phyloP scores from a whole-genome alignment of 2,888 invertebrate genomes.

The Homarus gammarus region DNA sequence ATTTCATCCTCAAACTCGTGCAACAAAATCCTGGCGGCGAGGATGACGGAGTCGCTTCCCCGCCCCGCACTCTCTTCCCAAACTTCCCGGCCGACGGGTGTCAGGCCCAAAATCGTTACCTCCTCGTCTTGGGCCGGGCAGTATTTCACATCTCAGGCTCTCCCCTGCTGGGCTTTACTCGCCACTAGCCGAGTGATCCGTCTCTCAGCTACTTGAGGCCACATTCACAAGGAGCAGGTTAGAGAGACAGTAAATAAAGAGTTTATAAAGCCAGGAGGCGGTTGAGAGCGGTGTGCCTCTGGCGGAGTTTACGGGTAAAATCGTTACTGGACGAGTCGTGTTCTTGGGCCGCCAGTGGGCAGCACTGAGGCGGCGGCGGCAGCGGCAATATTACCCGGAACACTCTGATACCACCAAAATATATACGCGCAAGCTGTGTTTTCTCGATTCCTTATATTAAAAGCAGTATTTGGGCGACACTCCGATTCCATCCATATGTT shows the following conservation, averaged over 20 bases:
- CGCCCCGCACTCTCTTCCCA: constrained; percentile 5
- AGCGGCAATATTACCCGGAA: too few relatives aligned
- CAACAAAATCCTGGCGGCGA: constrained; percentile 12
- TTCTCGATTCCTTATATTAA: too few relatives aligned
- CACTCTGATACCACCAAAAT: too few relatives aligned
- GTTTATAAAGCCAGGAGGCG: constrained; percentile 35
- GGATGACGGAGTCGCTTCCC: too few relatives aligned
- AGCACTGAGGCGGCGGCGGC: constrained; percentile 38
- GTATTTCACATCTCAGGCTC: neutral
- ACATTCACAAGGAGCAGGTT: neutral
- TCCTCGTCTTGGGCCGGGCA: neutral
- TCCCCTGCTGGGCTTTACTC: too few relatives aligned
- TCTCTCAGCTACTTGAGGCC: neutral
- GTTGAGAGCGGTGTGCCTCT: neutral
- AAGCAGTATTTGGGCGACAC: too few relatives aligned
- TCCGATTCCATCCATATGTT: too few relatives aligned
- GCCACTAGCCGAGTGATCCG: neutral
- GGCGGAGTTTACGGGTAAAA: constrained; percentile 35
- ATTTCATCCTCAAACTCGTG: neutral
- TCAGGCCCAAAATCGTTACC: constrained; percentile 37
- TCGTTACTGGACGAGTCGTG: constrained; percentile 48
- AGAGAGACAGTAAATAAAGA: constrained; percentile 41
- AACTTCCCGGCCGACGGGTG: neutral
- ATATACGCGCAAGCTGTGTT: too few relatives aligned
- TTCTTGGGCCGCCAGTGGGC: constrained; percentile 48